phyloP scores from a whole-genome alignment of 1,140 invertebrate genomes.

The Heliconius eleuchia region DNA sequence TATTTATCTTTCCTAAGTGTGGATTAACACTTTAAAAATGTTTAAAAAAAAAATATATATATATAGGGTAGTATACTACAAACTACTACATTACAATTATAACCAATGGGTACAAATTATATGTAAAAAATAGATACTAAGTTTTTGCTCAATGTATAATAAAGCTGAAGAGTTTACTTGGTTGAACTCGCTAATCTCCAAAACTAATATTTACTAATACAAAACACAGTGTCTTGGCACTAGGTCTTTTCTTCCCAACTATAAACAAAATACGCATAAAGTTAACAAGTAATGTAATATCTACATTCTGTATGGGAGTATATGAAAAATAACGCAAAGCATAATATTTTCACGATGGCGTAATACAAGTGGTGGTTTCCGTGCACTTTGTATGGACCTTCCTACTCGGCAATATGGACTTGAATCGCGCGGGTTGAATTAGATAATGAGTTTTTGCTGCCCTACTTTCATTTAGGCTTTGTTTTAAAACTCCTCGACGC shows the following conservation, averaged over 20 bases:
- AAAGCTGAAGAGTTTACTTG: no score
- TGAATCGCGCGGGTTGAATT: slow-evolving; percentile 2
- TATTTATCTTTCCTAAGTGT: no score
- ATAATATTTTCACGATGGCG: neutral
- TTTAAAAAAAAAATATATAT: no score
- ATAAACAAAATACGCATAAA: neutral
- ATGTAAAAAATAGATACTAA: no score
- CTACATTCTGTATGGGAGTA: neutral
- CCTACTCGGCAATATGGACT: neutral
- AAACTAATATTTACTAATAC: no score
- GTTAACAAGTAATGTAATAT: neutral
- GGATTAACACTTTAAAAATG: no score
- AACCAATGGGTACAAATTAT: no score
- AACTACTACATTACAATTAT: no score
- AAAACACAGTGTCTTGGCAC: neutral
- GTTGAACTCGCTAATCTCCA: no score
- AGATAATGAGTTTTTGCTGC: slow-evolving; percentile 30
- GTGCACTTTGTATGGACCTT: neutral
- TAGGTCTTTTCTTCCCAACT: neutral
- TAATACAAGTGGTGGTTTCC: neutral
- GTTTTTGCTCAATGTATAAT: no score
- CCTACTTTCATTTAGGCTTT: slow-evolving; percentile 46
- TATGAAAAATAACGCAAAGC: slow-evolving; percentile 2
- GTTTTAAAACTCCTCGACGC: slow-evolving; percentile 41
- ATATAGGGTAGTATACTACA: no score